Percentiles rank a stretch among this genome's conserved stretches.
Conservation (phyloP, 2,888 invertebrate species). For the Stenoptilia bipunctidactyla region DNA sequence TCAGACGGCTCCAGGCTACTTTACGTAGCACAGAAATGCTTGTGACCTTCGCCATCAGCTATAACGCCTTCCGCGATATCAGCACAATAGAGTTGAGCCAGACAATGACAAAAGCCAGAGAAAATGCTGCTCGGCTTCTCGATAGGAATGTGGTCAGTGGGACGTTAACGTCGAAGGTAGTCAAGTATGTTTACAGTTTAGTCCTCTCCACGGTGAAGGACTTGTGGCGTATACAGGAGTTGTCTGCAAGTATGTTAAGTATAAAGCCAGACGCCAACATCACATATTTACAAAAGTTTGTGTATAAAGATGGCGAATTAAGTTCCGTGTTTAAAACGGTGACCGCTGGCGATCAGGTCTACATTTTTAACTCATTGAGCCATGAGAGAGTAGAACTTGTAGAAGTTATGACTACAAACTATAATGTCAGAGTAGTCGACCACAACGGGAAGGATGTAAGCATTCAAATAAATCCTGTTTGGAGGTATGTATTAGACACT, state of each 20-base stretch:
- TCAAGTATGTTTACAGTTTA: slow-evolving; percentile 87
- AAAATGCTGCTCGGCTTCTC: slow-evolving; percentile 88
- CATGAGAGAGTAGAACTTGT: slow-evolving; percentile 85
- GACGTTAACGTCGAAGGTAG: slow-evolving; percentile 86
- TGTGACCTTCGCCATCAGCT: slow-evolving; percentile 83
- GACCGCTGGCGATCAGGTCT: slow-evolving; percentile 72
- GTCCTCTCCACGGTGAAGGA: slow-evolving; percentile 38
- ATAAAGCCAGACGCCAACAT: slow-evolving; percentile 81
- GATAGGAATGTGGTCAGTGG: slow-evolving; percentile 98
- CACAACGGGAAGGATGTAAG: slow-evolving; percentile 69
- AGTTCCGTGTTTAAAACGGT: slow-evolving; percentile 55
- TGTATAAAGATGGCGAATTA: slow-evolving; percentile 50
- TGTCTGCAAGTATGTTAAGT: slow-evolving; percentile 65
- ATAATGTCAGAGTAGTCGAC: slow-evolving; percentile 80
- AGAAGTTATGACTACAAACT: slow-evolving; percentile 76
- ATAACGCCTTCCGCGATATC: slow-evolving; percentile 67
- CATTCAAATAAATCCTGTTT: slow-evolving; percentile 49
- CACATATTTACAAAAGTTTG: slow-evolving; percentile 60
- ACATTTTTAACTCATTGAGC: slow-evolving; percentile 87
- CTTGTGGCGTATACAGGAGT: slow-evolving; percentile 55
- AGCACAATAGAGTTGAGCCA: slow-evolving; percentile 63
- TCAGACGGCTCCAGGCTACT: slow-evolving; percentile 85
- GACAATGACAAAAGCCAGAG: slow-evolving; percentile 71
- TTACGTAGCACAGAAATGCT: slow-evolving; percentile 86
- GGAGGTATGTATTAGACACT: slow-evolving; percentile 35